These are phyloP conservation scores for Dryocosmus kuriphilus DNA, from an alignment of 2,888 invertebrate species.

Conservation along the genomic window DNA sequence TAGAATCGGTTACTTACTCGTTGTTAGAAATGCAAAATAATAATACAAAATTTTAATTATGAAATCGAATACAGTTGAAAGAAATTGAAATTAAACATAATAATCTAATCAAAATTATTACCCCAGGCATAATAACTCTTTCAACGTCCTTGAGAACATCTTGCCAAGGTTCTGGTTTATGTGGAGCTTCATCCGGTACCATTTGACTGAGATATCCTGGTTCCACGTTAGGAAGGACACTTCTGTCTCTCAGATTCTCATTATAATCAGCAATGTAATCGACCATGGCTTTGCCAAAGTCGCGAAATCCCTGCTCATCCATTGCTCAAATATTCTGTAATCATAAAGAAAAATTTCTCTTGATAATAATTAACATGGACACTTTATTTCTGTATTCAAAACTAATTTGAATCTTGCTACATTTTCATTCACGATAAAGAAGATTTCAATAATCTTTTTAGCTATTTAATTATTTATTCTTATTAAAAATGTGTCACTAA, in stretches of 20 bases:
- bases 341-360: neutral
- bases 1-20: too few species aligned
- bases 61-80: too few species aligned
- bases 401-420: neutral
- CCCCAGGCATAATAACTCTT: constrained; percentile 93
- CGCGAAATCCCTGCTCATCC: constrained; percentile 88
- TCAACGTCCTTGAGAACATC: constrained; percentile 92
- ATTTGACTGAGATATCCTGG: constrained; percentile 92
- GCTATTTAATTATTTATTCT: too few species aligned
- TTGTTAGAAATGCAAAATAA: too few species aligned
- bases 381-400: neutral
- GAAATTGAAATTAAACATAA: neutral
- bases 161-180: constrained; percentile 89
- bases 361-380: neutral
- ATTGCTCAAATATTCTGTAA: constrained; percentile 75
- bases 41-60: too few species aligned
- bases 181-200: constrained; percentile 90
- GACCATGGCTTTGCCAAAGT: constrained; percentile 91
- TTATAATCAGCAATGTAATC: constrained; percentile 95
- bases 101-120: constrained; percentile 67
- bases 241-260: constrained; percentile 90
- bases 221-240: constrained; percentile 89
- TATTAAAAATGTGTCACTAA: too few species aligned
- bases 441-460: too few species aligned
- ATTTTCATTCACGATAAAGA: too few species aligned